Base-by-base conservation (phyloP, 1,140 invertebrate species). In the Conopomorpha cramerella region DNA sequence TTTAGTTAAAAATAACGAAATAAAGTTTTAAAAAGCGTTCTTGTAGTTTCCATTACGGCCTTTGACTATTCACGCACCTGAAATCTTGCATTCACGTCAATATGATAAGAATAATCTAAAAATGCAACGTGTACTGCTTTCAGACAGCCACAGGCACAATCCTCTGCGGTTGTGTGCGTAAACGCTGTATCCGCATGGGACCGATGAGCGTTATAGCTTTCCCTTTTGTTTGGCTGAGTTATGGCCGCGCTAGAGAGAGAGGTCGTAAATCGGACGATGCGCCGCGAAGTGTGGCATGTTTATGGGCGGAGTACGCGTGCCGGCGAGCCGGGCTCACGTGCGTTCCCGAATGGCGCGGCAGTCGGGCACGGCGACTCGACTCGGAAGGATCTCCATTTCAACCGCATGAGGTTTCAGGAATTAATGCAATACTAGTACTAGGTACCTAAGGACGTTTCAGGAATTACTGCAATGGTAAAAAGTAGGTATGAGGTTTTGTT, bases 161-260 rank as follows among this genome's bases (percentile, higher is more conserved):
- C 58, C 33, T 43, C 44, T 62, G 38, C 51, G 45, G 59, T 44
- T 61, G 70, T 72, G 71, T 76, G 68, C 59, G 71, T 71, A 68
- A 71, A 65, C 73, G 66, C 70, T 73, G 59, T 70, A 73, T 70
- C 55, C 71, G 59, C 67, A 63, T 54, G 67, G 62, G 71, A 70
- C 59, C 63, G 64, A 59, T 67, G 65, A 64, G 43, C 47, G 60
- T 55, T 76, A 76, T 73, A 76, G 67, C 67, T 72, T 72, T 76
- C 71, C 67, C 71, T 76, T 76, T 76, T 76, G 67, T 76, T 71
- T 53, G 56, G 45, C 59, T 62, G 62, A 76, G 54, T 72, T 71
- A 76, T 76, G 55, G 56, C 43, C 55, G 54, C 46, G 71, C 68
- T 71, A 72, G 67, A 76, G 71, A 57, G 71, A 76, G 71, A 76